Conservation (phyloP, 2,797 vertebrate genomes). For the Erpetoichthys calabaricus region DNA sequence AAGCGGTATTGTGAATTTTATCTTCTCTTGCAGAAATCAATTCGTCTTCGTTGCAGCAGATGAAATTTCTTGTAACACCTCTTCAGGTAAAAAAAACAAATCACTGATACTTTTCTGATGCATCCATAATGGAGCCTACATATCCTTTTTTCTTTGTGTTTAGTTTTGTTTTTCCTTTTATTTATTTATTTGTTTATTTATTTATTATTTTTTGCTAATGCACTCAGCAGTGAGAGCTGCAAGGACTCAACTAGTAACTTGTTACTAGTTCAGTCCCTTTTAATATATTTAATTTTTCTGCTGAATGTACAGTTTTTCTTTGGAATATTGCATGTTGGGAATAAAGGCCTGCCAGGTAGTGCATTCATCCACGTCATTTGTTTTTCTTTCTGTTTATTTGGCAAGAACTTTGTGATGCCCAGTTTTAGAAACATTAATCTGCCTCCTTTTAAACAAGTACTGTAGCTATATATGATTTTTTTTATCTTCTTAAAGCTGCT, state of each 20-base stretch:
- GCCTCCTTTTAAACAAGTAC: background rate
- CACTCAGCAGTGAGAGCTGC: constrained; percentile 28
- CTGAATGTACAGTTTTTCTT: background rate
- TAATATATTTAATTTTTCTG: constrained; percentile 22
- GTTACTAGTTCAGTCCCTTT: constrained; percentile 26
- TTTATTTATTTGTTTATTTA: constrained; percentile 22
- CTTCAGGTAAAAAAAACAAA: constrained; percentile 70
- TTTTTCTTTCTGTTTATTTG: background rate
- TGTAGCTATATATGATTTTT: background rate
- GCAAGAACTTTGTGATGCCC: too few relatives aligned
- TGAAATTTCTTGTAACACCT: constrained; percentile 94
- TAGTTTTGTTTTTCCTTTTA: constrained; percentile 1
- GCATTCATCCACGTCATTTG: background rate
- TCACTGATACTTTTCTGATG: constrained; percentile 71
- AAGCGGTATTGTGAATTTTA: constrained; percentile 89
- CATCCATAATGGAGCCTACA: constrained; percentile 45
- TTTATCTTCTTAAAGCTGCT: background rate
- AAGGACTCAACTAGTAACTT: constrained; percentile 17
- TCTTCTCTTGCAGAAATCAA: constrained; percentile 94
- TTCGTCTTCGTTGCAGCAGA: constrained; percentile 90
- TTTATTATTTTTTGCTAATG: constrained; percentile 7
- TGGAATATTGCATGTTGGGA: constrained; percentile 1
- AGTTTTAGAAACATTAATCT: too few relatives aligned
- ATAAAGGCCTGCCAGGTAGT: constrained; percentile 1
- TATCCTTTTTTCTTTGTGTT: constrained; percentile 38